phyloP scores from a whole-genome alignment of 2,888 invertebrate genomes.

The Mythimna albipuncta region DNA sequence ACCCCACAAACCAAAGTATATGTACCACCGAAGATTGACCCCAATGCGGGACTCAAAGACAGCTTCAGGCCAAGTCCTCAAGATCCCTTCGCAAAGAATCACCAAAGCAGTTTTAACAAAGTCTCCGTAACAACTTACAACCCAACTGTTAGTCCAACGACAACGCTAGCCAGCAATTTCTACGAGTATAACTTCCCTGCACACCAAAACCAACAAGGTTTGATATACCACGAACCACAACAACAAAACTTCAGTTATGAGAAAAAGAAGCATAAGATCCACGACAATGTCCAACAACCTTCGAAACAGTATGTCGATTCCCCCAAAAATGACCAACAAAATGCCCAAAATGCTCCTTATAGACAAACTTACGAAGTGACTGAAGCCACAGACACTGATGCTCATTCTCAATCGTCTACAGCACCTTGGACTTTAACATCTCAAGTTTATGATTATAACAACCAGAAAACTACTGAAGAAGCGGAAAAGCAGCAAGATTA shows the following conservation, averaged over 20 bases:
- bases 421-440: constrained; percentile 81
- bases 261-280: constrained; percentile 79
- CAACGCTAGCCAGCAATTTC: constrained; percentile 76
- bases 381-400: constrained; percentile 81
- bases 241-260: constrained; percentile 77
- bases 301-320: constrained; percentile 77
- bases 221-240: constrained; percentile 75
- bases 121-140: constrained; percentile 84
- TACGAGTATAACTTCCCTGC: constrained; percentile 77
- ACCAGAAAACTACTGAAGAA: constrained; percentile 76
- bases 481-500: constrained; percentile 75
- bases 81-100: constrained; percentile 84
- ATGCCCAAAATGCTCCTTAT: constrained; percentile 68
- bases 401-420: constrained; percentile 79
- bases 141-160: constrained; percentile 74
- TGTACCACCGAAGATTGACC: constrained; percentile 81
- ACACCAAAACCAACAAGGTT: constrained; percentile 80
- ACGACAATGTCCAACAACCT: constrained; percentile 81
- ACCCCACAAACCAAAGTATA: constrained; percentile 85
- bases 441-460: constrained; percentile 73
- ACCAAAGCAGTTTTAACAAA: constrained; percentile 78
- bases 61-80: constrained; percentile 87
- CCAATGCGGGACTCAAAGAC: constrained; percentile 78
- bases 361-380: constrained; percentile 86
- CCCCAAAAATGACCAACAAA: constrained; percentile 71